Conservation (phyloP, 1,140 invertebrate species). For the Portunus trituberculatus region DNA sequence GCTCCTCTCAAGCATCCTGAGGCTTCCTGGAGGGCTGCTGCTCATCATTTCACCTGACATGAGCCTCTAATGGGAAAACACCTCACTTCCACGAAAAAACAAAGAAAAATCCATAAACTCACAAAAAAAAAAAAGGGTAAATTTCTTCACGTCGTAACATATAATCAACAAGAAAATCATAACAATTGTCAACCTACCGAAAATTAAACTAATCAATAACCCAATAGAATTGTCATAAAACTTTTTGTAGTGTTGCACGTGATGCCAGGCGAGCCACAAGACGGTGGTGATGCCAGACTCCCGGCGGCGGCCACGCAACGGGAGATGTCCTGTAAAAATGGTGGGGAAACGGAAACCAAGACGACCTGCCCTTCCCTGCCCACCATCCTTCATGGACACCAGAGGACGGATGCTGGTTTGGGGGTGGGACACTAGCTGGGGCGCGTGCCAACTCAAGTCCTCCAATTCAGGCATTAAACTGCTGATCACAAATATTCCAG, state of each 20-base stretch:
- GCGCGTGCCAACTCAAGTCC: not conserved
- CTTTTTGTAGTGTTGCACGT: too few relatives aligned
- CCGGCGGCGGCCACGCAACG: not conserved
- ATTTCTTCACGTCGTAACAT: not conserved
- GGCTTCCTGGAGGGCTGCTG: slow-evolving; percentile 61
- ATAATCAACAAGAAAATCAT: slow-evolving; percentile 21
- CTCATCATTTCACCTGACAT: slow-evolving; percentile 70
- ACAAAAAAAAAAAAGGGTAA: not conserved
- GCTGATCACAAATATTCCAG: slow-evolving; percentile 66
- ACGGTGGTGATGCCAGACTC: not conserved
- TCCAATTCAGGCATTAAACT: slow-evolving; percentile 27
- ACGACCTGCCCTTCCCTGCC: slow-evolving; percentile 45
- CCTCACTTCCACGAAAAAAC: not conserved
- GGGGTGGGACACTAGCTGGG: not conserved
- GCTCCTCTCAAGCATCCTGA: slow-evolving; percentile 52
- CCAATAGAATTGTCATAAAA: too few relatives aligned
- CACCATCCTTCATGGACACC: slow-evolving; percentile 37
- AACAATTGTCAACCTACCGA: not conserved
- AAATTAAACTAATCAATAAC: too few relatives aligned
- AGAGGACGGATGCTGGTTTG: slow-evolving; percentile 40
- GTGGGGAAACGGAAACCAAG: not conserved
- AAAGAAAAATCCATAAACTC: slow-evolving; percentile 32
- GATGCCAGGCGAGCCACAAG: too few relatives aligned
- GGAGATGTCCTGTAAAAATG: not conserved
- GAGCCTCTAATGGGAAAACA: slow-evolving; percentile 53